Evolutionary conservation across 2,797 vertebrate genomes (phyloP).

Genomic region (Micromesistius poutassou): DNA sequence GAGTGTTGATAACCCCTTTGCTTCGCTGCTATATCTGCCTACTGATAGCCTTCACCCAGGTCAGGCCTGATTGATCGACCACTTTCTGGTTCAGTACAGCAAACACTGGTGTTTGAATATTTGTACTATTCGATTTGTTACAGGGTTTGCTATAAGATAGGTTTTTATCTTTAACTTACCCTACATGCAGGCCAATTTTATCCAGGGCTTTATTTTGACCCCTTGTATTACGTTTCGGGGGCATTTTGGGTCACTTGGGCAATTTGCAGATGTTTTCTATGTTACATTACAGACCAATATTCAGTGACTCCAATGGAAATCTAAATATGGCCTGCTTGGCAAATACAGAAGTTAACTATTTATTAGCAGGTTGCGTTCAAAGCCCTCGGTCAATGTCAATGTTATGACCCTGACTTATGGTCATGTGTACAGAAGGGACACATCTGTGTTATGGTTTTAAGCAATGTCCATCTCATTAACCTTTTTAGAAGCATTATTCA

Average conservation of each 20-base stretch:
- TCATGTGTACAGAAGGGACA: background rate
- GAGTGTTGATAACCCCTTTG: slow-evolving; percentile 39
- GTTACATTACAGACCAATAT: too few relatives aligned
- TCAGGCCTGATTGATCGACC: slow-evolving; percentile 17
- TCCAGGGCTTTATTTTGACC: background rate
- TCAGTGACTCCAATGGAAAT: too few relatives aligned
- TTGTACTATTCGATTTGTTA: background rate
- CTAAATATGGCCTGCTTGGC: too few relatives aligned
- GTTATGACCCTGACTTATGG: background rate
- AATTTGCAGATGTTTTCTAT: too few relatives aligned
- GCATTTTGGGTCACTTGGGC: too few relatives aligned
- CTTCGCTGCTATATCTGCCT: slow-evolving; percentile 44
- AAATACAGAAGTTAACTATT: too few relatives aligned
- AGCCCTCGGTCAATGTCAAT: background rate
- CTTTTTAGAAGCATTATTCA: background rate
- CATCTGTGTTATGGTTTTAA: background rate
- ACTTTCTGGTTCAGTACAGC: slow-evolving; percentile 2
- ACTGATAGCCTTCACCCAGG: slow-evolving; percentile 34
- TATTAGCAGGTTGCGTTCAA: too few relatives aligned
- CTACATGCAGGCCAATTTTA: background rate
- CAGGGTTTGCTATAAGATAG: background rate
- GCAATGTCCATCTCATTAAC: background rate
- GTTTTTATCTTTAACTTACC: background rate
- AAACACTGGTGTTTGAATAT: background rate
- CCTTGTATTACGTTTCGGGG: background rate